phyloP scores from a whole-genome alignment of 2,113 vertebrate species.

The Piprites chloris region DNA sequence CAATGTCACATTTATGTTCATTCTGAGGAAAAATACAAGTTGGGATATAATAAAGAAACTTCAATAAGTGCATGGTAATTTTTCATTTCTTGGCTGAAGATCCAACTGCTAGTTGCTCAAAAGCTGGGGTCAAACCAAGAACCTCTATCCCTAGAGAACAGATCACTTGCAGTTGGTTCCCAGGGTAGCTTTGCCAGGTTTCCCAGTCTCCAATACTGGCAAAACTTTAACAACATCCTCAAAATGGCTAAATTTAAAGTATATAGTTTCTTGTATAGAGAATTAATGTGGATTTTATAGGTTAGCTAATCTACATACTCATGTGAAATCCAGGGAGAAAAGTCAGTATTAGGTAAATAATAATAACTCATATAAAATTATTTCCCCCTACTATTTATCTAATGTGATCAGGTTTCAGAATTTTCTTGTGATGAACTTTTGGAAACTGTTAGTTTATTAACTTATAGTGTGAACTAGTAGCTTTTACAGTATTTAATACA shows the following conservation, averaged over 20 bases:
- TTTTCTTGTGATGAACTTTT: neutral
- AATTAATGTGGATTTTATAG: neutral
- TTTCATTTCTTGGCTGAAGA: slow-evolving; percentile 40
- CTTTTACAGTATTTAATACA: neutral
- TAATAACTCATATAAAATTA: neutral
- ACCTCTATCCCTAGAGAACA: neutral
- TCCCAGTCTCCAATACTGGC: neutral
- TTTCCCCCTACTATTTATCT: neutral
- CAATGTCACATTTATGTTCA: neutral
- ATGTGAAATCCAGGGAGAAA: neutral
- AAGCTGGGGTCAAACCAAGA: slow-evolving; percentile 23
- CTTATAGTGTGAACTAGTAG: neutral
- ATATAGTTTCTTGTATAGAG: neutral
- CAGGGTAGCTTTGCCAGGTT: slow-evolving; percentile 27
- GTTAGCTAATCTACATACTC: neutral
- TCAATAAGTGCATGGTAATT: neutral
- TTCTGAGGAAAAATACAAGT: neutral
- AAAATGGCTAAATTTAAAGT: neutral
- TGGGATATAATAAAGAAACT: neutral
- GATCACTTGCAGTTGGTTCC: slow-evolving; percentile 17
- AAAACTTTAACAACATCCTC: neutral
- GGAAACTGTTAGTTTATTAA: neutral
- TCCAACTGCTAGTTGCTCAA: neutral
- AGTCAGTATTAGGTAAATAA: neutral
- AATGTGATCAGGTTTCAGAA: neutral